Conservation (phyloP, 2,888 invertebrate species). For the Hemithea aestivaria region DNA sequence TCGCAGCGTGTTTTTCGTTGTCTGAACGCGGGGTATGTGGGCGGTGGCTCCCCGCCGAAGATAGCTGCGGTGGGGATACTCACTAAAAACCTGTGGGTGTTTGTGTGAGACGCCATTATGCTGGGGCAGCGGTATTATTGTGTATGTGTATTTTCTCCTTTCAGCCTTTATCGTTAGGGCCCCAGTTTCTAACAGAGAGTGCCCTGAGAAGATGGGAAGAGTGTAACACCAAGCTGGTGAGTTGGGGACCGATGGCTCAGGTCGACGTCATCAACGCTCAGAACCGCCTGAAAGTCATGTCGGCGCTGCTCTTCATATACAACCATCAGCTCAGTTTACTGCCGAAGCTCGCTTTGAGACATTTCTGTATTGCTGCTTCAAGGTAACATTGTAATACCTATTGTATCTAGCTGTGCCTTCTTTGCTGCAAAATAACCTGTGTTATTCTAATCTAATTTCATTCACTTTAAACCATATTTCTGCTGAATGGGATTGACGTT, state of each 20-base stretch:
- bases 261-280: constrained; percentile 94
- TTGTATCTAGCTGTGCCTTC: neutral
- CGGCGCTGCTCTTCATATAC: constrained; percentile 92
- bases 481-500: too few species aligned
- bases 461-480: too few species aligned
- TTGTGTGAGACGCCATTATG: too few species aligned
- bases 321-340: constrained; percentile 91
- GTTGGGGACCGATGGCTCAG: constrained; percentile 94
- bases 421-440: constrained; percentile 5
- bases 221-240: constrained; percentile 91
- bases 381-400: constrained; percentile 69
- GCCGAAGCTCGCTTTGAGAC: constrained; percentile 87
- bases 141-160: constrained; percentile 27
- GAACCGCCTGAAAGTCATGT: constrained; percentile 93
- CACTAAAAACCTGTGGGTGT: too few species aligned
- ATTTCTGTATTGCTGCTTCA: constrained; percentile 89
- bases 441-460: too few species aligned
- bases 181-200: constrained; percentile 89
- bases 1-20: too few species aligned
- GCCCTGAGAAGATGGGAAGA: constrained; percentile 92
- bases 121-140: too few species aligned
- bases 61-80: too few species aligned
- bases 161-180: constrained; percentile 86
- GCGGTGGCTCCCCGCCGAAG: too few species aligned
- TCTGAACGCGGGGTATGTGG: too few species aligned